phyloP scores from a whole-genome alignment of 2,113 vertebrate genomes.

The Platichthys stellatus region DNA sequence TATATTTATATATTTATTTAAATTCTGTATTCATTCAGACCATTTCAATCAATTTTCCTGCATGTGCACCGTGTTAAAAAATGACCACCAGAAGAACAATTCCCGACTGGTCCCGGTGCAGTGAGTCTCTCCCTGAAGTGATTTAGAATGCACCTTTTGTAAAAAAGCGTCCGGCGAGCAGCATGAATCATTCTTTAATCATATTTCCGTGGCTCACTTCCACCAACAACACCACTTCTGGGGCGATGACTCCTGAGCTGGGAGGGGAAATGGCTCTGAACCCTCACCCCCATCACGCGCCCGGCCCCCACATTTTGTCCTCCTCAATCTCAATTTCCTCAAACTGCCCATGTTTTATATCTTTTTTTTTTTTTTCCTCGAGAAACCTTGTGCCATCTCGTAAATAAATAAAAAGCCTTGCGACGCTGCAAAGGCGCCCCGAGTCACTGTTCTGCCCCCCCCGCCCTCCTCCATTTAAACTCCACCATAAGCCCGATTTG shows the following conservation, averaged over 20 bases:
- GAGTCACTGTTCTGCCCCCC: slow-evolving; percentile 38
- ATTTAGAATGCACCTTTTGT: slow-evolving; percentile 71
- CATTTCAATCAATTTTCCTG: too few relatives aligned
- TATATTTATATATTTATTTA: background rate
- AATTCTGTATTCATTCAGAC: background rate
- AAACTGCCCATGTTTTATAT: slow-evolving; percentile 10
- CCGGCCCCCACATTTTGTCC: slow-evolving; percentile 9
- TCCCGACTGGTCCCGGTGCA: background rate
- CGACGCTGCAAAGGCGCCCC: slow-evolving; percentile 51
- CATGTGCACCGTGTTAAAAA: slow-evolving; percentile 26
- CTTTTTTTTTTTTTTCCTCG: background rate
- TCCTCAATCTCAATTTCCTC: slow-evolving; percentile 16
- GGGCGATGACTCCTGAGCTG: slow-evolving; percentile 24
- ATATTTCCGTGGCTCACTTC: slow-evolving; percentile 44
- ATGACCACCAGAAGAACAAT: slow-evolving; percentile 35
- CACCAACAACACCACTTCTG: background rate
- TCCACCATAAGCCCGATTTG: slow-evolving; percentile 69
- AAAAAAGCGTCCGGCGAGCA: slow-evolving; percentile 26
- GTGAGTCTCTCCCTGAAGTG: slow-evolving; percentile 41
- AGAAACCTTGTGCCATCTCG: slow-evolving; percentile 31
- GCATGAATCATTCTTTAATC: slow-evolving; percentile 77
- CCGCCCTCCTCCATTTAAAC: slow-evolving; percentile 58
- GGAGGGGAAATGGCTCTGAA: slow-evolving; percentile 23
- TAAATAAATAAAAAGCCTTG: slow-evolving; percentile 65
- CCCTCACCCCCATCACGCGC: slow-evolving; percentile 6